Evolutionary conservation across 2,797 vertebrate species (phyloP).

Genomic region (Fratercula arctica): DNA sequence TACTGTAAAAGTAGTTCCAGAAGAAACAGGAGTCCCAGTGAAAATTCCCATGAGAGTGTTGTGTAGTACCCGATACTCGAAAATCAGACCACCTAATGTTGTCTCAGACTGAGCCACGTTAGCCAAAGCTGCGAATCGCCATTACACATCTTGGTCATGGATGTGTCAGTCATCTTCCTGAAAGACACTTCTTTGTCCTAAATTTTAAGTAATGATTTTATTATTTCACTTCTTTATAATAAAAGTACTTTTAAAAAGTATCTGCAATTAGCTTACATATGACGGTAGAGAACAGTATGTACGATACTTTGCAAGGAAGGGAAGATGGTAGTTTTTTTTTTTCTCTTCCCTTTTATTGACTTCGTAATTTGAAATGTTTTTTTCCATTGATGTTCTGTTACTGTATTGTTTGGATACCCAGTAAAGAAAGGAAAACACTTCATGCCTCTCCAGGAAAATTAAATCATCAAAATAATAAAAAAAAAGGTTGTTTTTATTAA

Average conservation of each 20-base stretch:
- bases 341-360: neutral
- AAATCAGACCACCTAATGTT: neutral
- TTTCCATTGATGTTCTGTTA: neutral
- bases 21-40: neutral
- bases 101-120: neutral
- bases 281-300: neutral
- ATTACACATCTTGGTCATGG: neutral
- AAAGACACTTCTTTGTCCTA: neutral
- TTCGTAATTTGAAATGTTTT: neutral
- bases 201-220: neutral
- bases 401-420: no score
- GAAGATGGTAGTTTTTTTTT: neutral
- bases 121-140: neutral
- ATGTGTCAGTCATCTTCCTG: neutral
- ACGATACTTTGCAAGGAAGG: neutral
- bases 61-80: fast-evolving
- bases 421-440: neutral
- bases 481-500: neutral
- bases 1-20: neutral
- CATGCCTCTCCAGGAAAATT: neutral
- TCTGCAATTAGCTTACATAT: neutral
- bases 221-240: neutral
- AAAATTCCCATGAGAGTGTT: neutral
- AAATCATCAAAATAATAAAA: neutral
- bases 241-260: neutral